Conservation (phyloP, 2,888 invertebrate species). For the Gnatocerus cornutus region DNA sequence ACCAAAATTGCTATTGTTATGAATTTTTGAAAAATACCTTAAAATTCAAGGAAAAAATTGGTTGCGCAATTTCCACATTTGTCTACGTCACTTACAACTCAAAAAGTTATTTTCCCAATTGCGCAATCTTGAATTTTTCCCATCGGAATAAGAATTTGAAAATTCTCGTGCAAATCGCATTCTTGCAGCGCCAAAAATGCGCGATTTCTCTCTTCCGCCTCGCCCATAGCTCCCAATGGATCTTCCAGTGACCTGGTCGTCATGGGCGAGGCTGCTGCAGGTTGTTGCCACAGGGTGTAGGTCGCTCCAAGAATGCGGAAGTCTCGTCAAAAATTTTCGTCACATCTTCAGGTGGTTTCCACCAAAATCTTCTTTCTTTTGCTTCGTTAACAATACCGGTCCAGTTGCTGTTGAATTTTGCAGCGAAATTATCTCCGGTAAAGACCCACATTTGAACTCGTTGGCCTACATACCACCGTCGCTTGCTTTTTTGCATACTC, state of each 20-base stretch:
- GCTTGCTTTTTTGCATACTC: constrained; percentile 25
- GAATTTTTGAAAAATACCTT: too few species aligned
- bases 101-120: too few species aligned
- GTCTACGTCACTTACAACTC: too few species aligned
- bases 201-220: neutral
- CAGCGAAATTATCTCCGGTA: neutral
- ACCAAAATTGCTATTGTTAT: too few species aligned
- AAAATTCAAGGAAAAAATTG: too few species aligned
- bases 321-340: neutral
- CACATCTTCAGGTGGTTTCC: neutral
- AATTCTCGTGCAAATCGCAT: too few species aligned
- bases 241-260: neutral
- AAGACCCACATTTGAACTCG: constrained; percentile 33
- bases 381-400: constrained; percentile 10
- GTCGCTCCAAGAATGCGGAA: constrained; percentile 18
- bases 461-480: constrained; percentile 16
- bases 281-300: constrained; percentile 16
- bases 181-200: neutral
- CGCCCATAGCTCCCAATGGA: constrained; percentile 2
- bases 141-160: too few species aligned
- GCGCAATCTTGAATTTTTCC: too few species aligned
- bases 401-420: constrained; percentile 1
- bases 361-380: neutral
- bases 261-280: constrained; percentile 20
- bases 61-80: too few species aligned